phyloP scores from a whole-genome alignment of 1,140 invertebrate species.

The Cyclargus thomasi region DNA sequence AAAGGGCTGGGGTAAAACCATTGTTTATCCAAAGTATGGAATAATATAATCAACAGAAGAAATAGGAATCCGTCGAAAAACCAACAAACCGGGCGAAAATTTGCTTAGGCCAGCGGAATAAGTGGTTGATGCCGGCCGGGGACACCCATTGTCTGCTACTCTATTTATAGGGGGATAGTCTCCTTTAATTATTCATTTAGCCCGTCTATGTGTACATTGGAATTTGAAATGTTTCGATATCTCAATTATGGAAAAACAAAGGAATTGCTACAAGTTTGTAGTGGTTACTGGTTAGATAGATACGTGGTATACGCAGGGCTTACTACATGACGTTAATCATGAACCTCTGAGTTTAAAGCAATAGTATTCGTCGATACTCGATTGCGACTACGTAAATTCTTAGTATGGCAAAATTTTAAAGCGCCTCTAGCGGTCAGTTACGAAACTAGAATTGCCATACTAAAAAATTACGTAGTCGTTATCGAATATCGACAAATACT shows the following conservation, averaged over 20 bases:
- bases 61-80: constrained; percentile 72
- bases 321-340: too few relatives aligned
- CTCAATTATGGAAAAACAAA: neutral
- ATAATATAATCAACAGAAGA: constrained; percentile 75
- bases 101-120: constrained; percentile 73
- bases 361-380: too few relatives aligned
- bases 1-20: constrained; percentile 59
- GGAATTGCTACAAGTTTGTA: too few relatives aligned
- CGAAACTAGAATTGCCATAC: too few relatives aligned
- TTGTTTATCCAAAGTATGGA: constrained; percentile 73
- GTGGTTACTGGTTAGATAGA: too few relatives aligned
- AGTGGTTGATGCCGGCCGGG: constrained; percentile 57
- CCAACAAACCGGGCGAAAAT: constrained; percentile 67
- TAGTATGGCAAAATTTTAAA: too few relatives aligned
- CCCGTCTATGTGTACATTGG: neutral
- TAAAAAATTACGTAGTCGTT: too few relatives aligned
- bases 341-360: too few relatives aligned
- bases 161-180: constrained; percentile 4
- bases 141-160: constrained; percentile 32
- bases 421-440: too few relatives aligned
- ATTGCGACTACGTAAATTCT: too few relatives aligned
- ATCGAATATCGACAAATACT: too few relatives aligned
- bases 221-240: neutral
- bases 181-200: neutral
- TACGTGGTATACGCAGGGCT: too few relatives aligned